A percentile compares a stretch with the other conserved stretches of the same genome.
These are phyloP conservation scores for Ailurus styani DNA, from an alignment of 2,113 vertebrate species.

Conservation along the genomic window DNA sequence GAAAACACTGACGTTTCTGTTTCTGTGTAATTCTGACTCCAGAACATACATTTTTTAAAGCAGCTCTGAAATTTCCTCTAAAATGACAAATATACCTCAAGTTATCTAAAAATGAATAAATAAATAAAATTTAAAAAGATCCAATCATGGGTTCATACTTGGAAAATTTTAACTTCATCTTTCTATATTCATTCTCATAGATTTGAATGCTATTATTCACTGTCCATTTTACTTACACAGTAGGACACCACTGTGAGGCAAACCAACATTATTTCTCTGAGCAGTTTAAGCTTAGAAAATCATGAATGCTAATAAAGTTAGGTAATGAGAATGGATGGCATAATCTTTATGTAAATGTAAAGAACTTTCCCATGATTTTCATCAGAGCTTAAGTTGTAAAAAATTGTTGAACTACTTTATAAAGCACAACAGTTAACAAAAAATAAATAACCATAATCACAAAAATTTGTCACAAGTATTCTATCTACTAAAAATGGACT, in stretches of 20 bases:
- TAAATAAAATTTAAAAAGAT: neutral
- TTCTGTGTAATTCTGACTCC: neutral
- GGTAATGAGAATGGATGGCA: neutral
- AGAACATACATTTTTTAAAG: neutral
- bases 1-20: neutral
- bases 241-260: neutral
- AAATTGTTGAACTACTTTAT: neutral
- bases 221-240: neutral
- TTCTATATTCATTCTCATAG: neutral
- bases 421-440: neutral
- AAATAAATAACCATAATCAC: neutral
- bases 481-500: neutral
- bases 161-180: neutral
- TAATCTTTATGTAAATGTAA: neutral
- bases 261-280: neutral
- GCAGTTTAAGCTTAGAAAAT: conserved; percentile 6
- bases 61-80: neutral
- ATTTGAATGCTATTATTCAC: neutral
- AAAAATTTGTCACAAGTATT: neutral
- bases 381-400: neutral
- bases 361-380: neutral
- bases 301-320: neutral
- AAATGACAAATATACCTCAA: neutral
- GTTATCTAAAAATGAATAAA: neutral
- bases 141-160: neutral